Evolutionary conservation across 2,888 invertebrate genomes (phyloP), one percentile per base, ranked within the genome.

Genomic region (Drosophila putrida): DNA sequence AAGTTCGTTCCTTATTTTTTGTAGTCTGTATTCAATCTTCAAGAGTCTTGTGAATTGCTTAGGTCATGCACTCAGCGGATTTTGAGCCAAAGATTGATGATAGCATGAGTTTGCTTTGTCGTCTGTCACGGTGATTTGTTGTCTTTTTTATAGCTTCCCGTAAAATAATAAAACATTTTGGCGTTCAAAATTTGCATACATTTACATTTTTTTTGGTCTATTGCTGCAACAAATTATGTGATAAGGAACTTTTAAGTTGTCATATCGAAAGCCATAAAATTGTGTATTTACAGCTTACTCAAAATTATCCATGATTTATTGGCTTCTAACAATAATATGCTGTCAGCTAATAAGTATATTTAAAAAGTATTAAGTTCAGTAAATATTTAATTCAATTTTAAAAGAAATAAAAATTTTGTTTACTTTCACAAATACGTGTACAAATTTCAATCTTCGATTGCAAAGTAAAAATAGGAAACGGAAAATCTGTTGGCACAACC

Each of bases 81-180:
- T 60, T 53, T 60, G 27, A 28, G 15, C 10, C 10, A 8, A 59
- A 65, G 51, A 65, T 53, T 65, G 60, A 65, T 65, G 65, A 55
- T 44, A 44, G 2, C 31, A 20, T 9, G 60, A 36, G 33, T 33
- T 31, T 25, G 11, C 25, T 31, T 27, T 6, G 36, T 44, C 28
- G 25, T 44, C 20, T 20, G 58, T 36, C 44, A 13, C 25, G 43
- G 50, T 64, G 59, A 50, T 28, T 64, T 64, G 50, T 59, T 43
- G 59, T 35, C 35, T 39, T 60, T 65, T 65, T 65, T 65, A 65
- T 60, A 11, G 60, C 50, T 53, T 38, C 6, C 31, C 46, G 44
- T 60, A 65, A 65, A 65, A 65, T 60, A 60, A 39, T 33, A 47
- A 25, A 47, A 47, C 35, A n/a, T 47, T 54, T 62, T 15, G 36